A percentile compares a stretch with the other conserved stretches of the same genome.
phyloP scores from a whole-genome alignment of 2,113 vertebrate genomes.

The Cichladusa arquata region DNA sequence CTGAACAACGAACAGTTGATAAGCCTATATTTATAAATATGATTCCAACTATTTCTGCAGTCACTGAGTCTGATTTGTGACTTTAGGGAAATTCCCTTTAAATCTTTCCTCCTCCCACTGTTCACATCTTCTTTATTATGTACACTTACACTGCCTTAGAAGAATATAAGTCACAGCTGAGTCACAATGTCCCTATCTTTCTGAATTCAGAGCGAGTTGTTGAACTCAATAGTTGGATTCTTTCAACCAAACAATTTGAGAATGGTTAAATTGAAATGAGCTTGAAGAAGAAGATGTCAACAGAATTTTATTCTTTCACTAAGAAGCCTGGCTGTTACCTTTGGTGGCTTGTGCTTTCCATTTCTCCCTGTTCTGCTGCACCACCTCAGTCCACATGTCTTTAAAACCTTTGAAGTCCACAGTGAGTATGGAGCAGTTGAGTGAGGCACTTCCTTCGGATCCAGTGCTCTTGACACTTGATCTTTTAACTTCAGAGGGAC shows the following conservation, averaged over 20 bases:
- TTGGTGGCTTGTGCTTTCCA: conserved; percentile 92
- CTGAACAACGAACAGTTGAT: background rate
- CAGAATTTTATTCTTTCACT: background rate
- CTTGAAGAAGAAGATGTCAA: background rate
- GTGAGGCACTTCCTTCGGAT: conserved; percentile 85
- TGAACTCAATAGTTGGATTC: background rate
- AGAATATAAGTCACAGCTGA: background rate
- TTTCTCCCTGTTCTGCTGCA: conserved; percentile 90
- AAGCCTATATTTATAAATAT: background rate
- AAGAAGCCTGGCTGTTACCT: conserved; percentile 76
- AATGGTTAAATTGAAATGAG: background rate
- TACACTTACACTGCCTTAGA: rapidly evolving
- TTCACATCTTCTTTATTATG: background rate
- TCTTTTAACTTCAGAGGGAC: conserved; percentile 83
- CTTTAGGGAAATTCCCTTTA: background rate
- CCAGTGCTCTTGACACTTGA: conserved; percentile 84
- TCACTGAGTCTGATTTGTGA: background rate
- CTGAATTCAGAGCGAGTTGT: background rate
- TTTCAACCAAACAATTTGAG: background rate
- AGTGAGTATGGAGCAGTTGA: conserved; percentile 86
- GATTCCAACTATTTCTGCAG: background rate
- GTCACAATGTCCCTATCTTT: background rate
- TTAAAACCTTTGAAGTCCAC: conserved; percentile 94
- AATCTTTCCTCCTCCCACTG: background rate
- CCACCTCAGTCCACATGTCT: conserved; percentile 89